Base-by-base conservation (phyloP, 2,113 vertebrate genomes). In the Sphaerodactylus townsendi region DNA sequence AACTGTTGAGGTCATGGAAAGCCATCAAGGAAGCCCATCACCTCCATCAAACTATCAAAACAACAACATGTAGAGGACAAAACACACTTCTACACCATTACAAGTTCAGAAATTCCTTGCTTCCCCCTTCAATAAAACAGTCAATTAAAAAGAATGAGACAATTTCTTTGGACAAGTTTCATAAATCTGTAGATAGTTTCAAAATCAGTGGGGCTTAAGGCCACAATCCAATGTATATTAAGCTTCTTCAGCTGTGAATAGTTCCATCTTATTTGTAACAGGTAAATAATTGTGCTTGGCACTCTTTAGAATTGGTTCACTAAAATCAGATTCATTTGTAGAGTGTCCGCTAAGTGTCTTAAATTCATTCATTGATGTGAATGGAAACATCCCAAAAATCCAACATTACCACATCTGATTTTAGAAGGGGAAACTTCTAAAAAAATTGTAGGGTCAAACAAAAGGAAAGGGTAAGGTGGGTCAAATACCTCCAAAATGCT, bases 41-140 rank as follows among this genome's bases (percentile, higher is more conserved):
- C 48, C 30, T 86, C 41, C 66, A 81, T 59, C 2, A 88, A 64
- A 10, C 79, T 85, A 7, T 91, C 81, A 85, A 48, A 80, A 85
- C 46, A 86, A 66, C 64, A 83, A 50, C 2, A 46, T 77, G 48
- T n/a, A 37, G 65, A 87, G 62, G 2, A 85, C 48, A 81, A 87
- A 78, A 64, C 39, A 53, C 70, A 41, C 19, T 87, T 78, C 66
- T 81, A 39, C 87, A 76, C 65, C 30, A 33, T 71, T 77, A 78
- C 25, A 39, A 68, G 53, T 72, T 11, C 68, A 68, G 59, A 83
- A 66, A 65, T 73, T 81, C 62, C 48, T 66, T 41, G 74, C 13
- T 9, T 19, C 81, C 50, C 84, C 46, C 17, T 21, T 83, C 23
- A 39, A 23, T 64, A 30, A 68, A 83, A 66, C 2, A 81, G 77